phyloP scores from a whole-genome alignment of 2,797 vertebrate species.

The Poecilia velifera region DNA sequence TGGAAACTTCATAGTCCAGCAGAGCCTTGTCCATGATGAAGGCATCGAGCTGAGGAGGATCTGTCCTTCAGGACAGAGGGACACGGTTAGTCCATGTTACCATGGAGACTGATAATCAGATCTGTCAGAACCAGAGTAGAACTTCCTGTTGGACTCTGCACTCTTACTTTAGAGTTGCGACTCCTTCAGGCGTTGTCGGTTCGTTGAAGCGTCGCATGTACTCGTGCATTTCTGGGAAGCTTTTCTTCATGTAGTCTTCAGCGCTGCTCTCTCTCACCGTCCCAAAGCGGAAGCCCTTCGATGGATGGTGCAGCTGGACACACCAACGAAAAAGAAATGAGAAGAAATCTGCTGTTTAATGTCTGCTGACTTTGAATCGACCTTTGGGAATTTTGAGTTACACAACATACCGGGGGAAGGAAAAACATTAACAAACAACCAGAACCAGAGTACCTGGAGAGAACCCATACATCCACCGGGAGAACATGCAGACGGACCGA shows the following conservation, averaged over 20 bases:
- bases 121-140: background rate
- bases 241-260: slow-evolving; percentile 93
- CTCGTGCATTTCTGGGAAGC: slow-evolving; percentile 91
- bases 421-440: background rate
- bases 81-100: slow-evolving; percentile 5
- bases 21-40: slow-evolving; percentile 97
- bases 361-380: background rate
- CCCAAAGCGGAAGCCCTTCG: slow-evolving; percentile 89
- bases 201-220: slow-evolving; percentile 88
- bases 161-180: slow-evolving; percentile 90
- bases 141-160: background rate
- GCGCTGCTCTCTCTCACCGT: slow-evolving; percentile 94
- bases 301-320: slow-evolving; percentile 89
- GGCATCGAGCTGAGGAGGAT: slow-evolving; percentile 89
- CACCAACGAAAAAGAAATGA: background rate
- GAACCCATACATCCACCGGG: background rate
- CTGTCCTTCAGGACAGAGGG: slow-evolving; percentile 85
- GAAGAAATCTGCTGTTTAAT: background rate
- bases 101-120: background rate
- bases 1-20: slow-evolving; percentile 93
- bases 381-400: background rate
- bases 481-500: background rate
- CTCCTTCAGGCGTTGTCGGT: slow-evolving; percentile 87
- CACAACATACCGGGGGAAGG: background rate
- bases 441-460: too few species aligned